Evolutionary conservation across 2,113 vertebrate genomes (phyloP).

Genomic region (Tragelaphus imberbis): DNA sequence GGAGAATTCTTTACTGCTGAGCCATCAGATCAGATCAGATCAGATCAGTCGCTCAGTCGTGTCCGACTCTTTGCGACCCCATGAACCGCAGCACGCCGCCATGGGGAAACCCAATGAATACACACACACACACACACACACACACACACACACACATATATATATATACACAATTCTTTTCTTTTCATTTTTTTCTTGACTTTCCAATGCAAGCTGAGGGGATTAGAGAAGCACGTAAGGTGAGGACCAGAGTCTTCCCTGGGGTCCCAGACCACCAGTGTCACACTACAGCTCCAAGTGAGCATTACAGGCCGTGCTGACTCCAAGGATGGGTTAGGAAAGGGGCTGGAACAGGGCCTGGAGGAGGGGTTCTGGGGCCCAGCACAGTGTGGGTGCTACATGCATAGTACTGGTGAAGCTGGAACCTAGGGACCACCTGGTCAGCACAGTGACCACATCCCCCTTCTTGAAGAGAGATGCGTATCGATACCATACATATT

Average conservation of each 20-base stretch:
- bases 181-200: neutral
- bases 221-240: neutral
- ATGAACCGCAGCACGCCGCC: too few relatives aligned
- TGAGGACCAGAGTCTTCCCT: neutral
- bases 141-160: too few relatives aligned
- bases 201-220: neutral
- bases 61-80: too few relatives aligned
- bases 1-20: neutral
- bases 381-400: constrained; percentile 91
- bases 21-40: neutral
- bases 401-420: constrained; percentile 98
- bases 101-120: too few relatives aligned
- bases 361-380: neutral
- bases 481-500: neutral
- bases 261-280: neutral
- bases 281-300: constrained; percentile 2
- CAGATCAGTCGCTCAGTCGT: too few relatives aligned
- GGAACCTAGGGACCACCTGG: constrained; percentile 92
- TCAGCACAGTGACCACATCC: constrained; percentile 91
- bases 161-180: neutral
- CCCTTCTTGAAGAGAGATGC: constrained; percentile 88
- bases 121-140: too few relatives aligned
- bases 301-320: constrained; percentile 56
- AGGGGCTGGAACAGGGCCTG: neutral
- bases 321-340: constrained; percentile 28